A percentile compares a stretch with the other conserved stretches of the same genome.
These are phyloP conservation scores for Tetrapedia diversipes DNA, from an alignment of 2,888 invertebrate species.

Conservation along the genomic window DNA sequence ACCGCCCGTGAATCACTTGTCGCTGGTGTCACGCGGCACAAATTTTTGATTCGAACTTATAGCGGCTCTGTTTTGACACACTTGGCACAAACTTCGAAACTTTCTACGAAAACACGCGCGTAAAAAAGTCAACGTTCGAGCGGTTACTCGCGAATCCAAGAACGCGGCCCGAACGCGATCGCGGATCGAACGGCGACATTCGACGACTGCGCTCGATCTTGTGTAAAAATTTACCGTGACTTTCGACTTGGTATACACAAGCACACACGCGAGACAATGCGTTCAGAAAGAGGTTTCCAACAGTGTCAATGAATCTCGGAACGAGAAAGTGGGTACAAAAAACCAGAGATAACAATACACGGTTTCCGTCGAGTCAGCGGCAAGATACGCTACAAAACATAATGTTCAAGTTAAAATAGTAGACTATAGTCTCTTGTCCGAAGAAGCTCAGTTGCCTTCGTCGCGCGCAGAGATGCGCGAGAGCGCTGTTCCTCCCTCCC, in stretches of 20 bases:
- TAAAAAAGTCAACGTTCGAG: constrained; percentile 27
- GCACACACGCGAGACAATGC: not conserved
- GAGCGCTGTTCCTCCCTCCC: constrained; percentile 57
- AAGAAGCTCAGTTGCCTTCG: constrained; percentile 67
- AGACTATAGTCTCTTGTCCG: constrained; percentile 61
- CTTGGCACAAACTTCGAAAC: constrained; percentile 52
- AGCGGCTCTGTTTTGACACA: constrained; percentile 37
- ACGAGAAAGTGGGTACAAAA: constrained; percentile 21
- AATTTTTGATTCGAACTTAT: constrained; percentile 36
- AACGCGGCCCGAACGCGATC: constrained; percentile 8
- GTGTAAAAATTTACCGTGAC: constrained; percentile 8
- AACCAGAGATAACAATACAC: constrained; percentile 35
- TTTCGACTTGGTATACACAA: not conserved
- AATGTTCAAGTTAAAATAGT: constrained; percentile 62
- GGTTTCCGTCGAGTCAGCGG: constrained; percentile 40
- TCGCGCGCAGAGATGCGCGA: constrained; percentile 69
- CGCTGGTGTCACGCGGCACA: constrained; percentile 34
- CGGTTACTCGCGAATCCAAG: not conserved
- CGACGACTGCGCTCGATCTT: constrained; percentile 34
- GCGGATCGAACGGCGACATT: constrained; percentile 48
- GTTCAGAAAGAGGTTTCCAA: not conserved
- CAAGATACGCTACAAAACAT: constrained; percentile 56
- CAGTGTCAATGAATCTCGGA: constrained; percentile 27
- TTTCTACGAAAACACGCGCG: constrained; percentile 55
- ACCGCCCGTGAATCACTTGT: constrained; percentile 38